Base-by-base conservation (phyloP, 2,797 vertebrate genomes). In the Gymnodraco acuticeps region DNA sequence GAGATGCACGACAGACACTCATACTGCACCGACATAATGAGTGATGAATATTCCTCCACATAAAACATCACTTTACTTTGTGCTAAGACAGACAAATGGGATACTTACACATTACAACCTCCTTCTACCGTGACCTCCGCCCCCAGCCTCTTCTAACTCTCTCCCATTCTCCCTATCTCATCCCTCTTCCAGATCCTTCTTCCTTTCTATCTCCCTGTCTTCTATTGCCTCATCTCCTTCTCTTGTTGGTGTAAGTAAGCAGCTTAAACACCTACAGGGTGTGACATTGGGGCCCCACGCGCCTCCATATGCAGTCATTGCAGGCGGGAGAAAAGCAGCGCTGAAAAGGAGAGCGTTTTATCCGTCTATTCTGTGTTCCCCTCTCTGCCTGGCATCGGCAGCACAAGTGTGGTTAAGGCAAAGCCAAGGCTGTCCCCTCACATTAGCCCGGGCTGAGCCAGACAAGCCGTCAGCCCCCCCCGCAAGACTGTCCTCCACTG, bases 211-310 rank as follows among this genome's bases (percentile, higher is more conserved):
- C 81, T 84, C 78, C 66, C 81, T 80, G 85, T 85, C 85, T 89
- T 82, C 70, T 81, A 70, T 89, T 92, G 87, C 88, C 89, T 93
- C 90, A 91, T 91, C 88, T 87, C 76, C 84, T 87, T 87, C 80
- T 91, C 86, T 91, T 84, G 88, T 78, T 77, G 81, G 86, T 93
- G 91, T 91, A 89, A 93, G 91, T 94, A 95, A 95, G 93, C 94
- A 87, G 93, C 94, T 95, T 95, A 95, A 92, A 94, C 94, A 94
- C 94, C 94, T 95, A 94, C 94, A 92, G 91, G 89, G 87, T 92
- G 92, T 94, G 94, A 95, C 93, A 95, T 93, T 54, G 86, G 78
- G 82, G 87, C 87, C 92, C 90, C 89, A 81, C 88, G 90, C 91
- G 85, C 92, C 90, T 91, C 90, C 75, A 62, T 89, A 92, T 85